These are phyloP conservation scores for Enhydra lutris DNA, from an alignment of 2,113 vertebrate species.

Conservation along the genomic window DNA sequence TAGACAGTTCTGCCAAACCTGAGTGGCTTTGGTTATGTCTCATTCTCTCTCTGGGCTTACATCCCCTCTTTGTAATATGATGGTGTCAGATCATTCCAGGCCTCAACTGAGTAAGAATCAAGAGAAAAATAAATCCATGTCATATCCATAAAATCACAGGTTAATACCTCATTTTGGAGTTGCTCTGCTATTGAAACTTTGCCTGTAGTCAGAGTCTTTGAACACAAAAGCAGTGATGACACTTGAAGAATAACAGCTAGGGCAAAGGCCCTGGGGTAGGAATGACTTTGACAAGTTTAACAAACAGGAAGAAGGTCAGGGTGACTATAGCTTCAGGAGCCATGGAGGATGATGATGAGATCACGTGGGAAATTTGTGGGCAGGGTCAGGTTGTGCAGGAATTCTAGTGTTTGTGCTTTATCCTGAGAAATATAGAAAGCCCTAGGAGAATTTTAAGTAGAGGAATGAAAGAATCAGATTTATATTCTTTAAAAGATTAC, in stretches of 20 bases:
- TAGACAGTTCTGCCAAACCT: not conserved
- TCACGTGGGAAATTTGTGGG: rapidly evolving
- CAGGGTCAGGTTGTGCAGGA: not conserved
- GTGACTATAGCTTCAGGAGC: not conserved
- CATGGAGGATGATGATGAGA: not conserved
- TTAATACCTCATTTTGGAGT: not conserved
- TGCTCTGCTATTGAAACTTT: not conserved
- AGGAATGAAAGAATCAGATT: not conserved
- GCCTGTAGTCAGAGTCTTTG: not conserved
- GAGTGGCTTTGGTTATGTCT: not conserved
- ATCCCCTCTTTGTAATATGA: not conserved
- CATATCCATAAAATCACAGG: not conserved
- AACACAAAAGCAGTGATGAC: not conserved
- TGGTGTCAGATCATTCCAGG: not conserved
- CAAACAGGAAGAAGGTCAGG: not conserved
- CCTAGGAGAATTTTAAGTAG: not conserved
- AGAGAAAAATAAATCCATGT: not conserved
- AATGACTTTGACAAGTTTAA: not conserved
- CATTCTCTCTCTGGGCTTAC: not conserved
- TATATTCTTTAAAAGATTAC: not conserved
- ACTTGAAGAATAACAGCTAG: not conserved
- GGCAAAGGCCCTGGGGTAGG: not conserved
- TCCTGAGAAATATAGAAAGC: not conserved
- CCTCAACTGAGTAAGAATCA: not conserved
- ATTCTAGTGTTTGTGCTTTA: not conserved